Evolutionary conservation across 2,888 invertebrate species (phyloP).

Genomic region (Crioceris asparagi): DNA sequence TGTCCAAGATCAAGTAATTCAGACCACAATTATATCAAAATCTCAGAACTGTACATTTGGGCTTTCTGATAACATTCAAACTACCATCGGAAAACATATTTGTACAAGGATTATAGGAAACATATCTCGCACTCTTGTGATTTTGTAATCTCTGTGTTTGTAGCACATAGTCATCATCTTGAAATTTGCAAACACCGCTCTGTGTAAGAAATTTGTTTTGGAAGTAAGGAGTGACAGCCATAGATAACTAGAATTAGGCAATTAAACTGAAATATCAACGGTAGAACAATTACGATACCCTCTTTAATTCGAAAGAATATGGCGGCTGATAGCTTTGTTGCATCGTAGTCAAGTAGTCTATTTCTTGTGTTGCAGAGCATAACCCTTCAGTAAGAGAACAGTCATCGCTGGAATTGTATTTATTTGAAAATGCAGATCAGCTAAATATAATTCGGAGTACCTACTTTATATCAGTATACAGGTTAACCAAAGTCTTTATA

Average conservation of each 20-base stretch:
- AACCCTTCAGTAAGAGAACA: no score
- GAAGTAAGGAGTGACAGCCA: constrained; percentile 24
- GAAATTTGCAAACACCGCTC: constrained; percentile 22
- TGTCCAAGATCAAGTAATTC: no score
- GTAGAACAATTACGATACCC: constrained; percentile 32
- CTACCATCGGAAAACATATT: constrained; percentile 25
- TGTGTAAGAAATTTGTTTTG: constrained; percentile 23
- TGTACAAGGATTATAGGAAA: constrained; percentile 25
- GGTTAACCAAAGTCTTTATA: background rate
- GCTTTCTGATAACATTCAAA: background rate
- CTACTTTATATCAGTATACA: no score
- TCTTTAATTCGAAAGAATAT: constrained; percentile 38
- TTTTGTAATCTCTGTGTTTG: constrained; percentile 21
- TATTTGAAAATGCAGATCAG: no score
- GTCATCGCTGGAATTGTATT: no score
- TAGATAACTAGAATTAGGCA: constrained; percentile 23
- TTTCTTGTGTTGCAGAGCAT: constrained; percentile 9
- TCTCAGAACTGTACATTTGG: no score
- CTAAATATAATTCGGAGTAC: no score
- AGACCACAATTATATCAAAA: no score
- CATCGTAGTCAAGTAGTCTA: constrained; percentile 42
- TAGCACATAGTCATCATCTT: constrained; percentile 24
- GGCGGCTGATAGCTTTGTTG: constrained; percentile 46
- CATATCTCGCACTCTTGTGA: constrained; percentile 17
- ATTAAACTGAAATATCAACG: constrained; percentile 12